These are phyloP conservation scores for mouse (Mus musculus) DNA, from an alignment of 2,113 vertebrate species.

Conservation along the genomic window GRCm39 chr8:104566501-104567000, in stretches of 20 bases:
- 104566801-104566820: background rate
- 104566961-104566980: background rate
- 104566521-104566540: too few species aligned
- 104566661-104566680: background rate
- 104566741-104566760: background rate
- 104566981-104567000: background rate
- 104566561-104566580: background rate
- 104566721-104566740: background rate
- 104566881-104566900: background rate
- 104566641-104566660: background rate
- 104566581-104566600: background rate
- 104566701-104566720: fast-evolving
- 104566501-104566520: background rate
- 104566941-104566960: background rate
- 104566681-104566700: background rate
- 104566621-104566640: background rate
- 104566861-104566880: background rate
- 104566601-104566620: background rate
- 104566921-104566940: background rate
- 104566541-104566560: background rate
- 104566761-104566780: background rate
- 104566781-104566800: background rate
- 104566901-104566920: background rate
- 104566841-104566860: background rate
- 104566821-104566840: background rate